These are phyloP conservation scores for Protobothrops mucrosquamatus DNA, from an alignment of 2,113 vertebrate species.

Conservation along the genomic window DNA sequence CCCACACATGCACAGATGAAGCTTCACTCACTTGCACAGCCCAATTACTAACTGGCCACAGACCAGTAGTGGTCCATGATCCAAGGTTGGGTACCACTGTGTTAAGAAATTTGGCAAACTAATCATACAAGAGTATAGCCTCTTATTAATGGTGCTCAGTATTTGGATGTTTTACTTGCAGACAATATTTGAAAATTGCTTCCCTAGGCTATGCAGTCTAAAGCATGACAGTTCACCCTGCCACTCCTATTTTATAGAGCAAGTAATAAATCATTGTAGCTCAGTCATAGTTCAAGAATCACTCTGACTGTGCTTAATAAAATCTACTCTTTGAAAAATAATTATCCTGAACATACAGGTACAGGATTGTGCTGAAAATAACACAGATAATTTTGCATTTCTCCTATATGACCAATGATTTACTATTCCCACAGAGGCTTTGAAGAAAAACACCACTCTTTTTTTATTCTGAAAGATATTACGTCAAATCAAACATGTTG, in stretches of 20 bases:
- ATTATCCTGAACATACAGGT: background rate
- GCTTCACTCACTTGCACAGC: background rate
- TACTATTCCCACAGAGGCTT: background rate
- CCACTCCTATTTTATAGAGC: background rate
- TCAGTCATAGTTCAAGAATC: background rate
- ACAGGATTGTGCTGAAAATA: background rate
- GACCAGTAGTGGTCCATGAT: background rate
- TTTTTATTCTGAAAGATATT: background rate
- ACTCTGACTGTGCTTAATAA: background rate
- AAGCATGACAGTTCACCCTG: background rate
- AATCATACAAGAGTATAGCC: background rate
- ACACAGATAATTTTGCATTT: background rate
- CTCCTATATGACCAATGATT: background rate
- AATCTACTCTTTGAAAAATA: background rate
- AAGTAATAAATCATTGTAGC: background rate
- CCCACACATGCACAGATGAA: background rate
- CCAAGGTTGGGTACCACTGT: background rate
- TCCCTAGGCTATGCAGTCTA: background rate
- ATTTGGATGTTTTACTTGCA: background rate
- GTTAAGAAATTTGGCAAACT: background rate
- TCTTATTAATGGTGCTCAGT: background rate
- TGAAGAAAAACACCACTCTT: background rate
- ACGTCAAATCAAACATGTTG: conserved; percentile 8
- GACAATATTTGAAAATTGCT: background rate
- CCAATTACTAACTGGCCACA: background rate